Base-by-base conservation (phyloP, 1,140 invertebrate species). In the Hermetia illucens region DNA sequence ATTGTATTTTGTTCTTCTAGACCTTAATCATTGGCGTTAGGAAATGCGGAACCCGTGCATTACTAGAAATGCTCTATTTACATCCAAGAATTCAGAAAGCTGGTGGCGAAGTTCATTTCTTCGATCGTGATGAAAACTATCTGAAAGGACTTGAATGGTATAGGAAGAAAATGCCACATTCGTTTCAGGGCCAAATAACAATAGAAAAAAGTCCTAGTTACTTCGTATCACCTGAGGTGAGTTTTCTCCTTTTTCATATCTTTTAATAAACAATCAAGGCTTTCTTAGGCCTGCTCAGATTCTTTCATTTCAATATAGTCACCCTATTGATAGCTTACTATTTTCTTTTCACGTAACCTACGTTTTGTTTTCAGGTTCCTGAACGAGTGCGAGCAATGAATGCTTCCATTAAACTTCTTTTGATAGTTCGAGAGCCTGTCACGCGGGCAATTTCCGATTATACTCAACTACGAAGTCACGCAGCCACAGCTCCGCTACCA, bases 131-230 rank as follows among this genome's bases (percentile, higher is more conserved):
- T 53, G 84, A 88, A 51, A 88, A 94, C 58, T 96, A 91, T 58
- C 72, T 78, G 32, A 75, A 77, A 40, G 91, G 91, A 2, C 64
- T 94, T 21, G 87, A 94, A 34, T 96, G 90, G 90, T 95, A 95
- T 62, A 62, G 82, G 32, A 75, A 74, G 44, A 82, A 89, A 64
- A 96, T 96, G 91, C 91, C 91, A 4, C 75, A 82, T 49, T 90
- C 88, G 0, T 82, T 83, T 56, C 74, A 74, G 39, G 81, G 80
- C 17, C 89, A 95, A 64, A 78, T 96, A 43, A 95, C 91, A 12
- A 90, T 98, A 49, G 93, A 98, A 63, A 97, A 97, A 62, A 94
- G 88, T 44, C 93, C 93, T 1, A 92, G 88, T 49, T 97, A 97
- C 65, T 96, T 97, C 65, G 85, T 97, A 36, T 95, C 90, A 12